These are phyloP conservation scores for Microcebus murinus DNA, from an alignment of 2,113 vertebrate genomes.

Conservation along the genomic window DNA sequence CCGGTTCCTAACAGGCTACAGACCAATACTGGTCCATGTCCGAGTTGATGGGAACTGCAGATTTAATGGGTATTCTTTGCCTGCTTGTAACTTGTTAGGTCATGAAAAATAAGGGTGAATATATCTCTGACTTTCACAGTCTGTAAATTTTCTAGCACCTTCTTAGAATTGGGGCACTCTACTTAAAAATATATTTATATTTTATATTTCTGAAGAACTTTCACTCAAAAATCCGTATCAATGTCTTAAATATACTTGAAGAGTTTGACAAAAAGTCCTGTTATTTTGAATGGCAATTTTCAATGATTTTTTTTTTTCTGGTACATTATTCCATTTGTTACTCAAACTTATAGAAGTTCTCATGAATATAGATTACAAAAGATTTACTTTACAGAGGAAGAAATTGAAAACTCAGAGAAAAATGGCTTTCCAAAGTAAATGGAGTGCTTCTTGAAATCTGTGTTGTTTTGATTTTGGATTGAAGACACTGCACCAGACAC, in stretches of 20 bases:
- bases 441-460: background rate
- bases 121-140: background rate
- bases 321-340: conserved; percentile 49
- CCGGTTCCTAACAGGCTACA: no score
- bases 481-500: background rate
- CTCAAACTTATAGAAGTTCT: conserved; percentile 26
- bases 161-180: background rate
- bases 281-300: conserved; percentile 52
- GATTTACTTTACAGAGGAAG: background rate
- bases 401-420: conserved; percentile 42
- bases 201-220: conserved; percentile 38
- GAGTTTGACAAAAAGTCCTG: background rate
- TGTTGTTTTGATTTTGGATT: conserved; percentile 8
- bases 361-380: conserved; percentile 55
- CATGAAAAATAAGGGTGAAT: background rate
- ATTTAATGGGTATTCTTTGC: background rate
- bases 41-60: no score
- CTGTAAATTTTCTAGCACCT: background rate
- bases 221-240: background rate
- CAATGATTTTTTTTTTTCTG: background rate
- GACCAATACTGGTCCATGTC: no score
- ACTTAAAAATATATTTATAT: background rate
- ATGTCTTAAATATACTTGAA: conserved; percentile 21
- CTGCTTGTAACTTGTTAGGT: background rate
- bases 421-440: conserved; percentile 16